Evolutionary conservation across 2,888 invertebrate genomes (phyloP), one percentile per base, ranked within the genome.

Genomic region (Aspidiotus destructor): DNA sequence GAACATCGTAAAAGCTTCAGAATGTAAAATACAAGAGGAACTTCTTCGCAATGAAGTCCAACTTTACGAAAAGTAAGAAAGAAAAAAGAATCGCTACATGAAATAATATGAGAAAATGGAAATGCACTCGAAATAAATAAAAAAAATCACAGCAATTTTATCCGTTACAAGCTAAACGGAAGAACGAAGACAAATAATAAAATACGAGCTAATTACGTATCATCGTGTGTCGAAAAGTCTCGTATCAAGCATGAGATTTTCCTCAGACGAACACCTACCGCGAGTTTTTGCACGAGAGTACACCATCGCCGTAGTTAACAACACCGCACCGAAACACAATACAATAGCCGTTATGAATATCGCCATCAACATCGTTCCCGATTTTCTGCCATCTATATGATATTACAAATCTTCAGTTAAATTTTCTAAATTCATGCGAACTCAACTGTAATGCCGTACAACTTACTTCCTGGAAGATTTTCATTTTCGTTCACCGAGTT

Each of bases 271-370:
- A 48, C 48, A 67, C 67, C 58, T 67, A 67, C 67, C 60, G n/a
- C 53, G 67, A 42, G 67, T 67, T 9, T 60, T 67, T 8, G 58
- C 60, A 40, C 58, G 44, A 17, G 58, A 67, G 48, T 67, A 67
- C 17, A 67, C 52, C 15, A 67, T 44, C 28, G 67, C 67, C 13
- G 67, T 48, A 41, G 58, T 58, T 48, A 67, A 40, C 52, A 67
- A 58, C 48, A 40, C 67, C 9, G 67, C 67, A 41, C 60, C 67
- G n/a, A 67, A 67, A 58, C 67, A 67, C 15, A 67, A 44, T 28
- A 67, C 67, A 40, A 58, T 57, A 10, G 60, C 67, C 40, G 67
- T 67, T 60, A 60, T 67, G 60, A 67, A 58, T 58, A 67, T 67
- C 1, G 67, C 67, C 67, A 67, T 67, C 60, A 67, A 57, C 52